phyloP scores from a whole-genome alignment of 2,888 invertebrate species.

The Andrena marginata region DNA sequence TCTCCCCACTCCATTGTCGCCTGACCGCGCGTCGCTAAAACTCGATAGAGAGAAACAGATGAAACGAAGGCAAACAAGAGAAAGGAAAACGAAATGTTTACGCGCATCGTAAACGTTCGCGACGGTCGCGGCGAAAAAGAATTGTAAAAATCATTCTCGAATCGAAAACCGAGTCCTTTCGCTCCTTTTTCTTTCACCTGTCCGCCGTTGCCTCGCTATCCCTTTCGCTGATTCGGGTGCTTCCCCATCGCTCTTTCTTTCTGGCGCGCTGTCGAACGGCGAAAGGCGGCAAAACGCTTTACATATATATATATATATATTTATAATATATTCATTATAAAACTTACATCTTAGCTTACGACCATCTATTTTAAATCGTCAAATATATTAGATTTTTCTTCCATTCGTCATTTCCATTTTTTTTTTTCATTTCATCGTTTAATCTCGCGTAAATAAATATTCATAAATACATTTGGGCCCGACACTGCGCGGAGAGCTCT shows the following conservation, averaged over 20 bases:
- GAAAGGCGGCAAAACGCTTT: slow-evolving; percentile 68
- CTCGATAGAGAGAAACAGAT: slow-evolving; percentile 26
- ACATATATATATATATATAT: slow-evolving; percentile 47
- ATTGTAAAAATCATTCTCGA: slow-evolving; percentile 1
- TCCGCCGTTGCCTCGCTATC: slow-evolving; percentile 74
- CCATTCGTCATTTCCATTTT: slow-evolving; percentile 59
- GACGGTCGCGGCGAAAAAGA: slow-evolving; percentile 39
- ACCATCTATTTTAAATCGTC: slow-evolving; percentile 74
- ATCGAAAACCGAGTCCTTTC: slow-evolving; percentile 73
- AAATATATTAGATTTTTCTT: slow-evolving; percentile 80
- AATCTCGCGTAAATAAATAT: slow-evolving; percentile 79
- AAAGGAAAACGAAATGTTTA: slow-evolving; percentile 32
- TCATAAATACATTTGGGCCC: slow-evolving; percentile 75
- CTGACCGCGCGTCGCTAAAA: slow-evolving; percentile 26
- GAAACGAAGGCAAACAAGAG: slow-evolving; percentile 15
- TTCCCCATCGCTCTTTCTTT: slow-evolving; percentile 43
- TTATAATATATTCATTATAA: slow-evolving; percentile 70
- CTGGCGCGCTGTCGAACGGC: slow-evolving; percentile 57
- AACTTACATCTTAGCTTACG: slow-evolving; percentile 74
- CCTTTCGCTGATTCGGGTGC: slow-evolving; percentile 63
- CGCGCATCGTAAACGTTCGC: slow-evolving; percentile 44
- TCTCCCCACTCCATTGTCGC: slow-evolving; percentile 10
- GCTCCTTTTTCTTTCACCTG: slow-evolving; percentile 14
- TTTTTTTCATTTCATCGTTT: slow-evolving; percentile 48
- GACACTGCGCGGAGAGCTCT: slow-evolving; percentile 53